Conservation (phyloP, 2,888 invertebrate genomes). For the Globia sparganii region DNA sequence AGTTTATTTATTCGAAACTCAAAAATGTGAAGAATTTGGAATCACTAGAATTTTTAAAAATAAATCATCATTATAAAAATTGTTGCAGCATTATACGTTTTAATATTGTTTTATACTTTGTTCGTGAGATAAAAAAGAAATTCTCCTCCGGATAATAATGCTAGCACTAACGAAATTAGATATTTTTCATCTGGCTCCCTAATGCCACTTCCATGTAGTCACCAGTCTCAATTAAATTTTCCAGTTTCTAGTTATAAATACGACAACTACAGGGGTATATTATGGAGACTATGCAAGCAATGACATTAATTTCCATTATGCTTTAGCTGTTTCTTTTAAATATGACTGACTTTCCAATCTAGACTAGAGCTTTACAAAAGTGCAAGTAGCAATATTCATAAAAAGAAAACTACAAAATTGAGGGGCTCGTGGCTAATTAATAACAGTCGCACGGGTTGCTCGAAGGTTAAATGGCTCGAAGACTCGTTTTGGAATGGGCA, state of each 20-base stretch:
- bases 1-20: neutral
- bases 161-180: neutral
- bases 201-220: constrained; percentile 35
- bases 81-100: neutral
- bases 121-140: neutral
- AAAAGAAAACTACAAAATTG: neutral
- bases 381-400: no score
- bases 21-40: neutral
- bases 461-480: no score
- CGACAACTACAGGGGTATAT: constrained; percentile 8
- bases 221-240: constrained; percentile 10
- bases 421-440: neutral
- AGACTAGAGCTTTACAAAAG: neutral
- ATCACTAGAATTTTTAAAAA: neutral
- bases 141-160: neutral
- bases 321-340: neutral
- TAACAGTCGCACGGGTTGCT: neutral
- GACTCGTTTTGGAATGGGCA: no score
- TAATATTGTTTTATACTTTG: neutral
- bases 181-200: constrained; percentile 23
- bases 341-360: neutral
- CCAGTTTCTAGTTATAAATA: constrained; percentile 13
- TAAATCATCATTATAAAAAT: neutral
- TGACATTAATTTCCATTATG: neutral
- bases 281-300: neutral